Evolutionary conservation across 1,140 invertebrate genomes (phyloP).

Genomic region (Pteromalus puparum): DNA sequence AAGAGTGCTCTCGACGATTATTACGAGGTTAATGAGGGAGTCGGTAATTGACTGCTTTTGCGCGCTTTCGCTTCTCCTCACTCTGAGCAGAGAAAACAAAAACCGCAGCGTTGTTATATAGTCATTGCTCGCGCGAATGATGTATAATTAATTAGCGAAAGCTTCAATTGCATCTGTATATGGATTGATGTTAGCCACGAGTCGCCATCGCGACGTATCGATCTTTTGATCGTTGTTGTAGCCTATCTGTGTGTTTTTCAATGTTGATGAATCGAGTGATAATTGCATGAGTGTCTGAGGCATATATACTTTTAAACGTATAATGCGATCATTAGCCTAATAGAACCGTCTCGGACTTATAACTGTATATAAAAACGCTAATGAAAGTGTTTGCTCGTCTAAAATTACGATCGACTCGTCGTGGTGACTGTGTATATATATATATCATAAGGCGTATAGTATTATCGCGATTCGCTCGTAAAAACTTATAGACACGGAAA

Average conservation of each 20-base stretch:
- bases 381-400: too few species aligned
- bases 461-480: too few species aligned
- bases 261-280: not conserved
- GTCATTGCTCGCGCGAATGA: too few species aligned
- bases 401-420: too few species aligned
- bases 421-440: too few species aligned
- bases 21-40: conserved; percentile 70
- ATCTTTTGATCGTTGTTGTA: not conserved
- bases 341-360: not conserved
- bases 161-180: not conserved
- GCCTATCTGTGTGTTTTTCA: not conserved
- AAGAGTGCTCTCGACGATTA: conserved; percentile 64
- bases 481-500: too few species aligned
- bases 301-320: not conserved
- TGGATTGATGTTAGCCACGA: not conserved
- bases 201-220: too few species aligned
- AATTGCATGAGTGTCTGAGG: not conserved
- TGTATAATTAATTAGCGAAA: conserved; percentile 18
- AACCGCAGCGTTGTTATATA: conserved; percentile 19
- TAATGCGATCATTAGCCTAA: not conserved
- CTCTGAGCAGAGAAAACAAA: too few species aligned
- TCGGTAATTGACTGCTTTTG: conserved; percentile 69
- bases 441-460: too few species aligned
- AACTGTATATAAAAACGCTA: not conserved
- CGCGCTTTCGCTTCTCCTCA: not conserved